A percentile compares a stretch with the other conserved stretches of the same genome.
phyloP scores from a whole-genome alignment of 2,113 vertebrate genomes.

The Tricholaema leucomelas region DNA sequence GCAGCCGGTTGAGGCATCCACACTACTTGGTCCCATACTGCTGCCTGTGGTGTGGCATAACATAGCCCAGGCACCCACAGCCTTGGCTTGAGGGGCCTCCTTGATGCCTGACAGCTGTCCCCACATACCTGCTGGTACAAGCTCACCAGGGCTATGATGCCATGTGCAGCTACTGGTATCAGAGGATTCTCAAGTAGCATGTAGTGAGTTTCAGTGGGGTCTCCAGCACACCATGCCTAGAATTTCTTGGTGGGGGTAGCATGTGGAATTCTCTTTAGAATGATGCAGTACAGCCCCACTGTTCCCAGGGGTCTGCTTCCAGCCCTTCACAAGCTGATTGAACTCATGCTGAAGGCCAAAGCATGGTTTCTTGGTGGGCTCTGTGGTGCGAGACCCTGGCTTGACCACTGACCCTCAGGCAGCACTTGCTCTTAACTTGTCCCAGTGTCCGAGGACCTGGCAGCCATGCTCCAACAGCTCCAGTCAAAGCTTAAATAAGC shows the following conservation, averaged over 20 bases:
- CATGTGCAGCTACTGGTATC: neutral
- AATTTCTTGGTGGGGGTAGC: neutral
- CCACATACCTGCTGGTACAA: accelerated
- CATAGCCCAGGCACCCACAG: neutral
- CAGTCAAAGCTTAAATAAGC: slow-evolving; percentile 77
- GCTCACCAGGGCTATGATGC: neutral
- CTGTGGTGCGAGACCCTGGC: neutral
- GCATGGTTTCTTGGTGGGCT: neutral
- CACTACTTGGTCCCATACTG: neutral
- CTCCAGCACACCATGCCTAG: neutral
- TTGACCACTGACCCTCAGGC: neutral
- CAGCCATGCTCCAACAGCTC: accelerated
- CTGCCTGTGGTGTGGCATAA: accelerated
- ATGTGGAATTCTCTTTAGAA: neutral
- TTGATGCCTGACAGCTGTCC: accelerated
- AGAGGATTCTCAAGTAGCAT: slow-evolving; percentile 35
- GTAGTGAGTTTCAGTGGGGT: slow-evolving; percentile 2
- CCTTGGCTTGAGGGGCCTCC: neutral
- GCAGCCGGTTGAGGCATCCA: neutral
- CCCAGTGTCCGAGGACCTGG: neutral
- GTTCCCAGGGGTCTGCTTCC: neutral
- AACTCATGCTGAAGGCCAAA: neutral
- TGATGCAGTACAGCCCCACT: neutral
- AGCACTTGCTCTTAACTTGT: neutral
- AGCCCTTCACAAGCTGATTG: neutral